Percentiles rank a stretch among this genome's conserved stretches.
Evolutionary conservation across 2,797 vertebrate genomes (phyloP).

Genomic region (Coranthus polyacanthus): DNA sequence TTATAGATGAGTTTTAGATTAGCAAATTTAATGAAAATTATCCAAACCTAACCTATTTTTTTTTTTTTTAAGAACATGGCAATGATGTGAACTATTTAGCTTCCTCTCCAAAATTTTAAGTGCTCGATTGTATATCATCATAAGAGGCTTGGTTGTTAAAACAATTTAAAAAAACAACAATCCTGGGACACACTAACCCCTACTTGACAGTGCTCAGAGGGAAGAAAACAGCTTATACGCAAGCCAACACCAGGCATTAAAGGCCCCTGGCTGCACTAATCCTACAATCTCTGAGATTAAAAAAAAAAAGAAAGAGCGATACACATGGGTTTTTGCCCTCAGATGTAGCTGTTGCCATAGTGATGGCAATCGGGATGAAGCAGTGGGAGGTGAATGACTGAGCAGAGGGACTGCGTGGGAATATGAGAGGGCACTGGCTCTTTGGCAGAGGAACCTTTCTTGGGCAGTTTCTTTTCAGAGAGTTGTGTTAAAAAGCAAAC

Average conservation of each 20-base stretch:
- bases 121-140: too few species aligned
- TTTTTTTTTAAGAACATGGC: too few species aligned
- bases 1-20: too few species aligned
- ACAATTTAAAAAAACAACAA: neutral
- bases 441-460: constrained; percentile 12
- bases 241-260: constrained; percentile 48
- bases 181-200: constrained; percentile 13
- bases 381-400: constrained; percentile 39
- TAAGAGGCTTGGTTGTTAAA: neutral
- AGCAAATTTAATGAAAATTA: too few species aligned
- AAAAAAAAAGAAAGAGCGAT: constrained; percentile 40
- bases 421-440: constrained; percentile 28
- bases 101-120: too few species aligned
- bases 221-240: constrained; percentile 12
- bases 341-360: constrained; percentile 75
- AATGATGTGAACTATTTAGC: too few species aligned
- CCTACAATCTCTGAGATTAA: constrained; percentile 67
- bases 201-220: constrained; percentile 7
- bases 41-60: too few species aligned
- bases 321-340: constrained; percentile 33
- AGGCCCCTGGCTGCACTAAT: constrained; percentile 59
- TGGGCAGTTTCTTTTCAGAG: constrained; percentile 20
- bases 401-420: constrained; percentile 55
- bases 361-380: constrained; percentile 53
- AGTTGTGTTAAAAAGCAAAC: too few species aligned